A percentile compares a stretch with the other conserved stretches of the same genome.
Evolutionary conservation across 1,140 invertebrate genomes (phyloP).

Genomic region (Solen grandis): DNA sequence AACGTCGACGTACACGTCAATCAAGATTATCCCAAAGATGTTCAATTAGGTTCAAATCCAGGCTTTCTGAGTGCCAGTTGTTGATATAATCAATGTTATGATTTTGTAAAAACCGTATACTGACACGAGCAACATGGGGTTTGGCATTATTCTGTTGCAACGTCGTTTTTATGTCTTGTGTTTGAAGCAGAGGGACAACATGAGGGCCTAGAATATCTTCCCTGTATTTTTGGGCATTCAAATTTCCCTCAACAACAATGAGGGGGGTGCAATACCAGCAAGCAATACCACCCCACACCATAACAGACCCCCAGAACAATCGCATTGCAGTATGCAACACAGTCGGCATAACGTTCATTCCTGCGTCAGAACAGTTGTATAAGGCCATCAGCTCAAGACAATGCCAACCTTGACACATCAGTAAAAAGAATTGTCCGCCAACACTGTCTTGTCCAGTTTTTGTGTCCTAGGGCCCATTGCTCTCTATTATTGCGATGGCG

Average conservation of each 20-base stretch:
- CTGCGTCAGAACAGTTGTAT: background rate
- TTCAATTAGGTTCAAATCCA: slow-evolving; percentile 17
- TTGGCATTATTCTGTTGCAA: background rate
- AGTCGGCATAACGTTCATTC: slow-evolving; percentile 11
- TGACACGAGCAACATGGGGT: slow-evolving; percentile 2
- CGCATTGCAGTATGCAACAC: slow-evolving; percentile 1
- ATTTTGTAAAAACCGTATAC: background rate
- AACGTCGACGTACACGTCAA: background rate
- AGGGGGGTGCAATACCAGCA: background rate
- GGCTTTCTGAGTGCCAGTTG: slow-evolving; percentile 13
- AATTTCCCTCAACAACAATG: no score
- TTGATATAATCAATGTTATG: slow-evolving; percentile 27
- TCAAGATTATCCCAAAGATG: slow-evolving; percentile 4
- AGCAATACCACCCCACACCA: slow-evolving; percentile 1
- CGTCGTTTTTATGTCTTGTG: background rate
- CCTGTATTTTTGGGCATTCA: background rate
- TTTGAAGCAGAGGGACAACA: background rate
- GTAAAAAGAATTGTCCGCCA: slow-evolving; percentile 17
- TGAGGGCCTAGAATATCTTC: slow-evolving; percentile 6
- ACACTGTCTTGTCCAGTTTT: slow-evolving; percentile 7
- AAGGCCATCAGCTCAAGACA: slow-evolving; percentile 9
- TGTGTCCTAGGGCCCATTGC: background rate
- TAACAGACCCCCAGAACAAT: slow-evolving; percentile 6
- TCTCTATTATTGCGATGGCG: background rate
- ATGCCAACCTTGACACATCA: slow-evolving; percentile 6